Conservation (phyloP, 2,113 vertebrate species). For the Engraulis encrasicolus region DNA sequence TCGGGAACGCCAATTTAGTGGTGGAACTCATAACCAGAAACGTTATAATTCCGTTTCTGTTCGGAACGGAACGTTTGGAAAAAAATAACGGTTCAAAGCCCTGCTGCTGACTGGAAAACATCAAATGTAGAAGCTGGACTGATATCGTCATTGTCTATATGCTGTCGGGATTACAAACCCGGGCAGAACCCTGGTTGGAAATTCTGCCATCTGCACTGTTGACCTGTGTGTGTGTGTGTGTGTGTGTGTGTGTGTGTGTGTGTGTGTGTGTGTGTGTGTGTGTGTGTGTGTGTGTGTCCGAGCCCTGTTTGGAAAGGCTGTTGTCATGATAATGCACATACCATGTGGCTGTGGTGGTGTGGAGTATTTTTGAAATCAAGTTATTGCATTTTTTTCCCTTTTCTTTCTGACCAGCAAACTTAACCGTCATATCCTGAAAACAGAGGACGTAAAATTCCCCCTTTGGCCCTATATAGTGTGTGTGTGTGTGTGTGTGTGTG, state of each 20-base stretch:
- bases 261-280: too few relatives aligned
- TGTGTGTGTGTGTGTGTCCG: too few relatives aligned
- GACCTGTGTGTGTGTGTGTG: too few relatives aligned
- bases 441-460: not conserved
- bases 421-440: not conserved
- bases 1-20: too few relatives aligned
- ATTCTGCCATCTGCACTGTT: too few relatives aligned
- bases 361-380: not conserved
- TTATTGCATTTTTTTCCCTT: not conserved
- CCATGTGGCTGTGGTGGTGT: not conserved
- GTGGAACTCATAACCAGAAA: too few relatives aligned
- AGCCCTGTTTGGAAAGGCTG: slow-evolving; percentile 4
- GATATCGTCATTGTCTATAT: slow-evolving; percentile 27
- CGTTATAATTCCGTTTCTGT: too few relatives aligned
- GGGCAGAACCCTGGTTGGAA: too few relatives aligned
- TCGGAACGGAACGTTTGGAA: too few relatives aligned
- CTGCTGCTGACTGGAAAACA: slow-evolving; percentile 44
- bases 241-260: too few relatives aligned
- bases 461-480: too few relatives aligned
- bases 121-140: slow-evolving; percentile 25
- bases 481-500: not conserved
- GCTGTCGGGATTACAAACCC: not conserved
- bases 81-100: too few relatives aligned
- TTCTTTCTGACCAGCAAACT: not conserved
- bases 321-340: not conserved